These are phyloP conservation scores for Pelobates fuscus DNA, from an alignment of 2,113 vertebrate species.

Conservation along the genomic window DNA sequence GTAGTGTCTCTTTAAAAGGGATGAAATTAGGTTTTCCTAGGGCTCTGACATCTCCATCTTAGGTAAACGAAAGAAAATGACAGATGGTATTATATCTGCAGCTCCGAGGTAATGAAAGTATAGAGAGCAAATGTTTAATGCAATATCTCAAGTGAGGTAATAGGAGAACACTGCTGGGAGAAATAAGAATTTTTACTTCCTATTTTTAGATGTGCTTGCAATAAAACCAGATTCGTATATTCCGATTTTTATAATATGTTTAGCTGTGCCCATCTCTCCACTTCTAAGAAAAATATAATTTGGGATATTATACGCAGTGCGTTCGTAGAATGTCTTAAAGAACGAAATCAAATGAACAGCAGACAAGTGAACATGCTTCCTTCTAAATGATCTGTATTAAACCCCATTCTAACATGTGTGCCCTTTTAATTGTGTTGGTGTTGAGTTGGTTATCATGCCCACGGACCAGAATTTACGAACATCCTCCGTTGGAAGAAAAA, in stretches of 20 bases:
- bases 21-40: not conserved
- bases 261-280: not conserved
- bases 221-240: not conserved
- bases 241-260: not conserved
- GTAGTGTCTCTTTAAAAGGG: too few species aligned
- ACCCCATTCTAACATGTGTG: too few species aligned
- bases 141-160: not conserved
- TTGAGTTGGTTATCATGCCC: too few species aligned
- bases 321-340: too few species aligned
- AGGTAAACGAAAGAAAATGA: not conserved
- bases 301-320: too few species aligned
- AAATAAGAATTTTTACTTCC: not conserved
- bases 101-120: not conserved
- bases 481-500: too few species aligned
- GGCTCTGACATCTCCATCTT: not conserved
- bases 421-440: too few species aligned
- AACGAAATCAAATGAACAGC: not conserved
- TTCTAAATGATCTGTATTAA: too few species aligned
- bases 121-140: not conserved
- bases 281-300: not conserved
- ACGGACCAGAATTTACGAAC: too few species aligned
- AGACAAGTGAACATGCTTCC: too few species aligned
- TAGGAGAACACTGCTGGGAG: not conserved
- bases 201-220: not conserved
- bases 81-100: not conserved